These are phyloP conservation scores for Rotaria macrura DNA, from an alignment of 2,888 invertebrate genomes.

Conservation along the genomic window DNA sequence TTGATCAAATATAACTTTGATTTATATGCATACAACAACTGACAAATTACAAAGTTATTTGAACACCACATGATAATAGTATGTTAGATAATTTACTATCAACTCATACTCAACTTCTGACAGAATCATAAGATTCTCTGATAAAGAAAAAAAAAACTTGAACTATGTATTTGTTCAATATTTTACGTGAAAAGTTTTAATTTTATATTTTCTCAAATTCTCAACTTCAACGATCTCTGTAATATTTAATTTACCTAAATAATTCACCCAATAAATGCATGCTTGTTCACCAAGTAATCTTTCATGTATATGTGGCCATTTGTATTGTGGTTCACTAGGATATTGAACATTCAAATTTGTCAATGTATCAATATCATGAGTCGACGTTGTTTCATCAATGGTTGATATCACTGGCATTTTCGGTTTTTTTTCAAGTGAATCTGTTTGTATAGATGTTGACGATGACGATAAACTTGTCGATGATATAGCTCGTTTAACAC, in stretches of 20 bases:
- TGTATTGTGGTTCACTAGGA: neutral
- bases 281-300: neutral
- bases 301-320: conserved; percentile 1
- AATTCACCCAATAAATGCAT: conserved; percentile 18
- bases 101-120: no score
- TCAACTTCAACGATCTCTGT: no score
- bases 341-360: neutral
- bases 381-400: neutral
- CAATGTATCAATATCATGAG: neutral
- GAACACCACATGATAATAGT: no score
- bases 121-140: no score
- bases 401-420: neutral
- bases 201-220: no score
- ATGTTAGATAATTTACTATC: no score
- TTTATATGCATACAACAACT: no score
- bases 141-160: no score
- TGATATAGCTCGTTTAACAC: neutral
- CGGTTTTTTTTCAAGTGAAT: neutral
- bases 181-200: no score
- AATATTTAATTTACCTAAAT: neutral
- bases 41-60: no score
- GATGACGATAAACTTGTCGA: neutral
- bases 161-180: no score
- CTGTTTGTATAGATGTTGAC: neutral
- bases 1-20: no score